Evolutionary conservation across 2,888 invertebrate species (phyloP).

Genomic region (Eristalis pertinax): DNA sequence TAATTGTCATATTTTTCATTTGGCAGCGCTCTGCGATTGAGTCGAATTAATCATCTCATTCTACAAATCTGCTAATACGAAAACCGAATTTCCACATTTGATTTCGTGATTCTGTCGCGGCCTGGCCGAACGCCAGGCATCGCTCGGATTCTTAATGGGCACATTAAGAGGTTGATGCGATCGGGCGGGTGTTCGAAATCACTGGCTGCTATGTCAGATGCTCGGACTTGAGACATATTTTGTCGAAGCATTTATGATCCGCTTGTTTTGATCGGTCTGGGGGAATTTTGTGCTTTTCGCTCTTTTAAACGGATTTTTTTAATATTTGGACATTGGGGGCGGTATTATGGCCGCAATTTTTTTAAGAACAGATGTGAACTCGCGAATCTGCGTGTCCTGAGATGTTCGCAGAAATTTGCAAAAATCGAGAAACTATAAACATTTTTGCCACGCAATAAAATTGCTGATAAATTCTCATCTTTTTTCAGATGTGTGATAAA

Average conservation of each 20-base stretch:
- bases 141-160: constrained; percentile 4
- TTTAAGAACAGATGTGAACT: background rate
- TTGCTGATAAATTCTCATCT: too few relatives aligned
- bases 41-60: constrained; percentile 32
- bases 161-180: background rate
- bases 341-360: too few relatives aligned
- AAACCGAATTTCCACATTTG: constrained; percentile 1
- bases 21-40: background rate
- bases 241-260: background rate
- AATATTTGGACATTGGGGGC: background rate
- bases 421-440: too few relatives aligned
- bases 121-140: background rate
- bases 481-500: too few relatives aligned
- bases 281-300: background rate
- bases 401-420: too few relatives aligned
- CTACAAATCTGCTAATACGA: background rate
- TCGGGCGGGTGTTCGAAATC: background rate
- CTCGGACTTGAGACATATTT: background rate
- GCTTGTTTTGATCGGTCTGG: background rate
- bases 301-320: background rate
- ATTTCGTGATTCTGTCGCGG: background rate
- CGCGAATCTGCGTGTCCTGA: too few relatives aligned
- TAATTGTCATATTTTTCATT: background rate
- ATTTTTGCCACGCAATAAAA: too few relatives aligned
- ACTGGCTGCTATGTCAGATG: background rate